Percentiles rank a stretch among this genome's conserved stretches.
These are phyloP conservation scores for Stegophylla sp. DNA, from an alignment of 2,888 invertebrate genomes.

Conservation along the genomic window DNA sequence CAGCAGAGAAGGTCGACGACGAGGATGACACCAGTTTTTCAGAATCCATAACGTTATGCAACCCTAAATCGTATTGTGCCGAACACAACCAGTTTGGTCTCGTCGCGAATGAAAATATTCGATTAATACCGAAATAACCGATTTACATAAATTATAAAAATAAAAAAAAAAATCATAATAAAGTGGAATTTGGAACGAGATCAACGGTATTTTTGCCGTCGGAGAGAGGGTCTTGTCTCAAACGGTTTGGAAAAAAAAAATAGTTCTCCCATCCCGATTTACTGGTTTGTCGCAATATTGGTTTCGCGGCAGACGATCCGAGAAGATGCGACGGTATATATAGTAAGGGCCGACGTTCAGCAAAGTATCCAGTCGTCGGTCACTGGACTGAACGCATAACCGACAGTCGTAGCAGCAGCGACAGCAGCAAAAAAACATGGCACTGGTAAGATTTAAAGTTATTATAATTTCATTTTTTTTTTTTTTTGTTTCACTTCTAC, in stretches of 20 bases:
- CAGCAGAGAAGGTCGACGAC: neutral
- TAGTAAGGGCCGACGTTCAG: neutral
- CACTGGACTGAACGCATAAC: neutral
- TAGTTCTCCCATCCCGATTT: neutral
- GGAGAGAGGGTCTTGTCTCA: neutral
- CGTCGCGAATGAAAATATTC: neutral
- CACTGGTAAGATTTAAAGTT: neutral
- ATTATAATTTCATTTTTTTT: neutral
- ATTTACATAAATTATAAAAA: slow-evolving; percentile 1
- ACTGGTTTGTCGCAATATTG: neutral
- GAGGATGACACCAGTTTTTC: neutral
- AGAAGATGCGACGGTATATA: slow-evolving; percentile 3
- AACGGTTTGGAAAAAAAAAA: neutral
- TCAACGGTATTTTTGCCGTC: neutral
- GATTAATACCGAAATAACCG: neutral
- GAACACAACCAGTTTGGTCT: neutral
- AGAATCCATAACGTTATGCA: slow-evolving; percentile 18
- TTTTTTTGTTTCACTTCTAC: neutral
- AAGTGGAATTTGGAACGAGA: neutral
- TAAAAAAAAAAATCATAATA: neutral
- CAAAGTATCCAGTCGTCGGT: neutral
- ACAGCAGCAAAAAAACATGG: slow-evolving; percentile 7
- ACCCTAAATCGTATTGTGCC: neutral
- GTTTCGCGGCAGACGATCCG: neutral
- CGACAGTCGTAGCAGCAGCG: neutral